Evolutionary conservation across 2,797 vertebrate genomes (phyloP), one percentile per base, ranked within the genome.

Genomic region (Centropyge bicolor): DNA sequence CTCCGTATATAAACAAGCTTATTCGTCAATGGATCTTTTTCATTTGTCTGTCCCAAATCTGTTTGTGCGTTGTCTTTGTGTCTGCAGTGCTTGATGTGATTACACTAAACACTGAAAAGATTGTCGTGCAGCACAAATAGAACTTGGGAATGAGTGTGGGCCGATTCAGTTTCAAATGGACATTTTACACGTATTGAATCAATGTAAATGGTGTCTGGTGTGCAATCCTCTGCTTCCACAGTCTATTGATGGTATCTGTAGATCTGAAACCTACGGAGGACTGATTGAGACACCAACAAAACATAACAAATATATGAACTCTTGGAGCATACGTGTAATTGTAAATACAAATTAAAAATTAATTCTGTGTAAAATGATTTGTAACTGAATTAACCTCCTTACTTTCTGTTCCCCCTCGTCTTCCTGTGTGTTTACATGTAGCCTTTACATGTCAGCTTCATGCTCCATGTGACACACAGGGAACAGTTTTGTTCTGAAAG

Each of bases 31-130:
- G 41, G 54, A 66, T 70, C 59, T 70, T 31, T 64, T 79, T 89
- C 31, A 31, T 81, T 84, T 78, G 77, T 89, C 14, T 46, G 80
- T 88, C 80, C 86, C 80, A 84, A 73, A 84, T 89, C 84, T 92
- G 80, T 93, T 89, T 91, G 89, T 91, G 82, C 60, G 10, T 84
- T 76, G 85, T 91, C 82, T 65, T 83, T 85, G 81, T 82, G 88
- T 92, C 80, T 78, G 84, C 87, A 78, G 82, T 90, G 82, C 38
- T 87, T 82, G 62, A 79, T 82, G 82, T 88, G 45, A 46, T 68
- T 78, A 86, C 84, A 84, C 74, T 52, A 61, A 75, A 88, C 76
- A 81, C 76, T 84, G 69, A 90, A 67, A 64, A 75, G 68, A 79
- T 63, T 78, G 76, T 78, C 62, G 69, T 73, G 61, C 71, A 69